Base-by-base conservation (phyloP, 2,888 invertebrate species). In the Agrotis segetum region DNA sequence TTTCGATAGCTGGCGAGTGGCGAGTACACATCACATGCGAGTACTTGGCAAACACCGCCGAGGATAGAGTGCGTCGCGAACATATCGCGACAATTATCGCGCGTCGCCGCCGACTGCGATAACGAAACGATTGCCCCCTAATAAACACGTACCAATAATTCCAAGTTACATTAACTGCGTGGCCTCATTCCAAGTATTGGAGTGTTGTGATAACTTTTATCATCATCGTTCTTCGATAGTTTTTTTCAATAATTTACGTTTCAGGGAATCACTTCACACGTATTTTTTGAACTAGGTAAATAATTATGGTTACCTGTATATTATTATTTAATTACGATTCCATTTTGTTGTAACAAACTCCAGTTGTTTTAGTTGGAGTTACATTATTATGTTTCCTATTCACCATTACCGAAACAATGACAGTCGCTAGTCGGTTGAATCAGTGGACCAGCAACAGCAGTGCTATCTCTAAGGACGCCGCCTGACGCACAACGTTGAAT, bases 1-100 rank as follows among this genome's bases (percentile, higher is more conserved):
- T 63, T 46, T 16, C 21, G 56, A 56, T 56, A 56, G 71, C 13
- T 29, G n/a, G 29, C 19, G 53, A 72, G 29, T n/a, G 40, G 40
- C 34, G 40, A 46, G 46, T 14, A 46, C 50, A 14, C 19, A 14
- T 17, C 14, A 14, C 24, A 21, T 24, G 34, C 53, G 19, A 47
- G 55, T 29, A 62, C 44, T 55, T 13, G 9, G 53, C 53, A 55
- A 47, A 24, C 24, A 60, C 1, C 49, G 47, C 56, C 13, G n/a
- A 24, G 24, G 9, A 29, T 16, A 9, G 21, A 53, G 46, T 34
- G 40, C 55, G 19, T 55, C 34, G 21, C 58, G 6, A 14, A 17
- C 24, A 11, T 40, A 49, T 49, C 40, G 55, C 71, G 50, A 49
- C 44, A 29, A 47, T 53, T 46, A 44, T 71, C 47, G 14, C 24